Conservation (phyloP, 37 sponge, comb jelly and placozoan genomes). For the Petrosia ficiformis region DNA sequence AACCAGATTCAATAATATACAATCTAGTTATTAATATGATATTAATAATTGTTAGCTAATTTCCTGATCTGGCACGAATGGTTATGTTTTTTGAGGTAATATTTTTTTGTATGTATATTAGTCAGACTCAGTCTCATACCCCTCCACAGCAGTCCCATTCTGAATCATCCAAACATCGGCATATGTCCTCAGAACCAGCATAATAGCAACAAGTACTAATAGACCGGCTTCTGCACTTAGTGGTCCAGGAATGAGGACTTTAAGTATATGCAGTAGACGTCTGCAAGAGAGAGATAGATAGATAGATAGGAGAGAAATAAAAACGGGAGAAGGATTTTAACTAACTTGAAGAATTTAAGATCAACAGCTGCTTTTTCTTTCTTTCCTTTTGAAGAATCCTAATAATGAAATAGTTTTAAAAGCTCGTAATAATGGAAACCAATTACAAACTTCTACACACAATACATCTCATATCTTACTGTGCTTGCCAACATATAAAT, state of each 20-base stretch:
- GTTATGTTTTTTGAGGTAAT: too few species aligned
- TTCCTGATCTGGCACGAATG: too few species aligned
- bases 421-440: not conserved
- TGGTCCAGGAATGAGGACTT: slow-evolving; percentile 68
- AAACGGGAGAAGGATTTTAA: not conserved
- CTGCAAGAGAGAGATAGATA: slow-evolving; percentile 19
- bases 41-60: too few species aligned
- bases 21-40: too few species aligned
- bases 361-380: slow-evolving; percentile 78
- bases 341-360: slow-evolving; percentile 60
- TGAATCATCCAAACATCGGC: slow-evolving; percentile 95
- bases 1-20: too few species aligned
- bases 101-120: too few species aligned
- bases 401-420: not conserved
- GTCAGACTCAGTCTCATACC: slow-evolving; percentile 6
- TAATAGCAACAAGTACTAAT: slow-evolving; percentile 72
- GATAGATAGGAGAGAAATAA: too few species aligned
- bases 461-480: too few species aligned
- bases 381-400: slow-evolving; percentile 20
- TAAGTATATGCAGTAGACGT: slow-evolving; percentile 43
- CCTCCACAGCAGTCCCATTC: slow-evolving; percentile 88
- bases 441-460: not conserved
- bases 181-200: slow-evolving; percentile 79
- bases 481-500: too few species aligned
- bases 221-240: slow-evolving; percentile 68